Percentiles rank a stretch among this genome's conserved stretches.
Evolutionary conservation across 2,797 vertebrate genomes (phyloP).

Genomic region (Scolopax bukidnonensis): DNA sequence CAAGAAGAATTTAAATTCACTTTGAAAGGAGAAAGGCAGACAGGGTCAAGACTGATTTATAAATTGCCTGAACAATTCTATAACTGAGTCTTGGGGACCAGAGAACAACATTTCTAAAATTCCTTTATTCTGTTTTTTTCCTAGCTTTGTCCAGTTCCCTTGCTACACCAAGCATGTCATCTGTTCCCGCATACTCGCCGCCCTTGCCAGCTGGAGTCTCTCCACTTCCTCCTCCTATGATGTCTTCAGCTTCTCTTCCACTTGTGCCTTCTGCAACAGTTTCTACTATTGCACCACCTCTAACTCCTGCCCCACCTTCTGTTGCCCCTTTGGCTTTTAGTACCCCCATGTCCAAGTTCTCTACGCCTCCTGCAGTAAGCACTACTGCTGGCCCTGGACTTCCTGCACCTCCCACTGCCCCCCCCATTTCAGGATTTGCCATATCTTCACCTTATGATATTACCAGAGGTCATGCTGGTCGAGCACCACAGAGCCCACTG

Average conservation of each 20-base stretch:
- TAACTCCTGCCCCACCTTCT: background rate
- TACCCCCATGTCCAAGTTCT: background rate
- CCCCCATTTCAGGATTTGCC: constrained; percentile 85
- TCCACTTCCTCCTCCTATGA: constrained; percentile 54
- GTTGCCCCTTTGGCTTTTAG: constrained; percentile 23
- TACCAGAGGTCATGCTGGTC: constrained; percentile 92
- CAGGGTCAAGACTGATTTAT: background rate
- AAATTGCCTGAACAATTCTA: background rate
- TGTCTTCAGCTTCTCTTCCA: constrained; percentile 63
- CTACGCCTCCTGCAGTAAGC: constrained; percentile 7
- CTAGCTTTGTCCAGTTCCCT: constrained; percentile 77
- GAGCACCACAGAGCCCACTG: constrained; percentile 92
- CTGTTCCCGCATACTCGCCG: constrained; percentile 56
- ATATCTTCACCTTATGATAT: constrained; percentile 87
- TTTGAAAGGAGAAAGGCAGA: background rate
- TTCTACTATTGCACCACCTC: constrained; percentile 8
- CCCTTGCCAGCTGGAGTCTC: constrained; percentile 23
- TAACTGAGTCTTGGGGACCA: background rate
- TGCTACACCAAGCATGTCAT: constrained; percentile 58
- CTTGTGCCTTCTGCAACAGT: background rate
- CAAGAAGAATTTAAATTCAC: background rate
- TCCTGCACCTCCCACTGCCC: constrained; percentile 79
- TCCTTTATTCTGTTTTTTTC: background rate
- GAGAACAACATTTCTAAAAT: background rate
- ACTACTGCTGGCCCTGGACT: constrained; percentile 54